A percentile compares a stretch with the other conserved stretches of the same genome.
Evolutionary conservation across 2,113 vertebrate genomes (phyloP).

Genomic region (Stigmatopora argus): DNA sequence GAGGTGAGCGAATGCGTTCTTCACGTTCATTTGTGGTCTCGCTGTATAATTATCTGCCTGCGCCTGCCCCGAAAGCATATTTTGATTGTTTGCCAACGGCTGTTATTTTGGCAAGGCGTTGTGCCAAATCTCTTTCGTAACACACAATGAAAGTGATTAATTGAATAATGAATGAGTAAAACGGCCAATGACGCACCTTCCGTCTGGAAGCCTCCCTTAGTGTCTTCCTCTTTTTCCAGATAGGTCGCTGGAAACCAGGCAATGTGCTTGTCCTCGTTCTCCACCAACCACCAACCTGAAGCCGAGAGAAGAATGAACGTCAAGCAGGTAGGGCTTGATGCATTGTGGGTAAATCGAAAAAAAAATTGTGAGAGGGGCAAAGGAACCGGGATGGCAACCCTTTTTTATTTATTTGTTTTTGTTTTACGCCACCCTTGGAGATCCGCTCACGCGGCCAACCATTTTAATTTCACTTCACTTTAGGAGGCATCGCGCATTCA

Average conservation of each 20-base stretch:
- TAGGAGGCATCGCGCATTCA: no score
- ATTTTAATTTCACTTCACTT: no score
- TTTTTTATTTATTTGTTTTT: no score
- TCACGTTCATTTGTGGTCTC: neutral
- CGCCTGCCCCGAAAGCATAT: neutral
- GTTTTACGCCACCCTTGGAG: no score
- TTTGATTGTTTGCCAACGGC: neutral
- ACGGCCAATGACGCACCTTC: slow-evolving; percentile 46
- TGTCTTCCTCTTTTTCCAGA: slow-evolving; percentile 62
- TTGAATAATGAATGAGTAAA: no score
- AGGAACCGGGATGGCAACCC: no score
- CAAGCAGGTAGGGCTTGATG: neutral
- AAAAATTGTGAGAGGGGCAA: no score
- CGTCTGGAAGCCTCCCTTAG: slow-evolving; percentile 12
- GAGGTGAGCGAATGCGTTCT: no score
- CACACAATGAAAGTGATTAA: neutral
- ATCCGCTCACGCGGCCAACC: no score
- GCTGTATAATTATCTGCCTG: neutral
- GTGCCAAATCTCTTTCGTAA: neutral
- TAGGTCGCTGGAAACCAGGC: slow-evolving; percentile 94
- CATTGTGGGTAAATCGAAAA: neutral
- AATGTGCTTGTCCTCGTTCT: slow-evolving; percentile 73
- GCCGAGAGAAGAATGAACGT: neutral
- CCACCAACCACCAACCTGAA: slow-evolving; percentile 94
- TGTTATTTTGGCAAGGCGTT: neutral